Percentiles rank a stretch among this genome's conserved stretches.
These are phyloP conservation scores for Pammene fasciana DNA, from an alignment of 2,888 invertebrate species.

Conservation along the genomic window DNA sequence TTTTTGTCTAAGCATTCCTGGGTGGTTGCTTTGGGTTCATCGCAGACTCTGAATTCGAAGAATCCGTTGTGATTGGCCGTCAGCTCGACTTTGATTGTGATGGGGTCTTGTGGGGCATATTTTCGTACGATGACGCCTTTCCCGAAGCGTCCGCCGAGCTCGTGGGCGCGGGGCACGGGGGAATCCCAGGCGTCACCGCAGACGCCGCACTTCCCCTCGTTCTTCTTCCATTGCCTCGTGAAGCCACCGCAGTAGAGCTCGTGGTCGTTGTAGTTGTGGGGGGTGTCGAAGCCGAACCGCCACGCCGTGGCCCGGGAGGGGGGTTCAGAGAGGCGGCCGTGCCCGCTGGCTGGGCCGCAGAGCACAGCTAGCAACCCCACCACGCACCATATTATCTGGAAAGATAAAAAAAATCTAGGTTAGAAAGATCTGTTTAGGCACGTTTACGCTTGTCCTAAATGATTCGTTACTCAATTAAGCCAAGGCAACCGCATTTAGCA, in stretches of 20 bases:
- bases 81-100: conserved; percentile 91
- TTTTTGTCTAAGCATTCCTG: conserved; percentile 91
- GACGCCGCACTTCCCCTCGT: conserved; percentile 92
- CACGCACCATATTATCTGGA: conserved; percentile 72
- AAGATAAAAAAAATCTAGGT: conserved; percentile 44
- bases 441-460: too few relatives aligned
- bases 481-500: too few relatives aligned
- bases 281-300: conserved; percentile 94
- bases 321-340: conserved; percentile 92
- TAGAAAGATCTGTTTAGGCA: not conserved
- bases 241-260: conserved; percentile 95
- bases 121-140: conserved; percentile 91
- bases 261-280: conserved; percentile 95
- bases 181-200: conserved; percentile 94
- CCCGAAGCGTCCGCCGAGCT: conserved; percentile 92
- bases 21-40: conserved; percentile 86
- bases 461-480: too few relatives aligned
- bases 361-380: conserved; percentile 58
- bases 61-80: conserved; percentile 94
- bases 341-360: conserved; percentile 77
- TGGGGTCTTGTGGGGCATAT: conserved; percentile 86
- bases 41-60: conserved; percentile 93
- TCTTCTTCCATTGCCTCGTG: conserved; percentile 91
- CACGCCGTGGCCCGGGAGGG: conserved; percentile 94
- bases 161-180: conserved; percentile 88